Evolutionary conservation across 2,797 vertebrate species (phyloP).

Genomic region (Peromyscus eremicus): DNA sequence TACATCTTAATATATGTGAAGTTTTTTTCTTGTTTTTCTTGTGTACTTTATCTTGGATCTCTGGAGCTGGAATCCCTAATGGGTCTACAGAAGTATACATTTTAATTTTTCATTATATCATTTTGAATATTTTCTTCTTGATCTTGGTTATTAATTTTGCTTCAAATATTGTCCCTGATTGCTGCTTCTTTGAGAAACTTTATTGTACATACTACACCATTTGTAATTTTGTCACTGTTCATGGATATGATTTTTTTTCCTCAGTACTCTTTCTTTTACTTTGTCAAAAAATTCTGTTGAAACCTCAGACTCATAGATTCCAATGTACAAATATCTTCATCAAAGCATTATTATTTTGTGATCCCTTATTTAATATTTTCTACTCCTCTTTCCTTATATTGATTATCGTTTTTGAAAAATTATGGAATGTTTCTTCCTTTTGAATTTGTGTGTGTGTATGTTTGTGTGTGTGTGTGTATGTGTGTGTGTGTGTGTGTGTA

Average conservation of each 20-base stretch:
- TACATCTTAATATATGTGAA: not conserved
- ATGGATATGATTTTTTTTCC: not conserved
- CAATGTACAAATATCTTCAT: not conserved
- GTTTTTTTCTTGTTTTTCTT: not conserved
- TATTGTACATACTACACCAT: not conserved
- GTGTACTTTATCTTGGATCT: not conserved
- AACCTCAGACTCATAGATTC: not conserved
- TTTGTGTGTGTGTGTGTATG: too few relatives aligned
- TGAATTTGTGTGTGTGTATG: not conserved
- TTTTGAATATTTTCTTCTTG: not conserved
- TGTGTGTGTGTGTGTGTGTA: not conserved
- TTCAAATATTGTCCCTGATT: not conserved
- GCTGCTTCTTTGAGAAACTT: not conserved
- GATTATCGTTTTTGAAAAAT: not conserved
- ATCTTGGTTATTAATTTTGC: not conserved
- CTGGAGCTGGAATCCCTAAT: not conserved
- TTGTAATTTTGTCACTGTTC: not conserved
- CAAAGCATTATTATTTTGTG: not conserved
- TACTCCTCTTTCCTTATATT: not conserved
- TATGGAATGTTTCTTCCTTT: not conserved
- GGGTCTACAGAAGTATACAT: not conserved
- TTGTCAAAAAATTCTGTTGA: not conserved
- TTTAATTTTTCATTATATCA: not conserved
- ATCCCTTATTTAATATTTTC: not conserved
- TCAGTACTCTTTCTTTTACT: not conserved